phyloP scores from a whole-genome alignment of 2,797 vertebrate species.

The Phoeniculus purpureus region DNA sequence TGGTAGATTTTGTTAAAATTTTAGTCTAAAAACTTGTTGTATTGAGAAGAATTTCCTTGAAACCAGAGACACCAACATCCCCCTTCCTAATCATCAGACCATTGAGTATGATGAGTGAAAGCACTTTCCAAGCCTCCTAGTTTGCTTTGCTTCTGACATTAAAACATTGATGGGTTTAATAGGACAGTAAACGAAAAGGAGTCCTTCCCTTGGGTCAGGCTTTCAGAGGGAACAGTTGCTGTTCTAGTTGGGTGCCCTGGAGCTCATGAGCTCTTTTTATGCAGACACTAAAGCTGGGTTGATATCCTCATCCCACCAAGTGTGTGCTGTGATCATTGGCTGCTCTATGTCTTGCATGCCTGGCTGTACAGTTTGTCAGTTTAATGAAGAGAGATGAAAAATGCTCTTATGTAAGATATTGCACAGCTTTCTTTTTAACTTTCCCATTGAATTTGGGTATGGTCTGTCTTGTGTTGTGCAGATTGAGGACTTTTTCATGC shows the following conservation, averaged over 20 bases:
- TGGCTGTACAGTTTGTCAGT: background rate
- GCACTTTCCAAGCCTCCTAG: background rate
- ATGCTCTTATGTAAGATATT: background rate
- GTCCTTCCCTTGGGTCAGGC: background rate
- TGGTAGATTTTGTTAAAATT: background rate
- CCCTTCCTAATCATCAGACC: background rate
- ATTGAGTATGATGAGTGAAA: fast-evolving
- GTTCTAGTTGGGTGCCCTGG: background rate
- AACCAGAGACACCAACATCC: background rate
- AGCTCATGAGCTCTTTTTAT: background rate
- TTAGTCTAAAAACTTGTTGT: background rate
- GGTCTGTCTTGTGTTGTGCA: background rate
- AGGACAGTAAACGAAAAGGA: background rate
- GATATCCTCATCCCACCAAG: background rate
- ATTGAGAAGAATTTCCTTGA: background rate
- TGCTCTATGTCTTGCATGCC: background rate
- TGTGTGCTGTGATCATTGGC: background rate
- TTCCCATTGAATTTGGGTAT: background rate
- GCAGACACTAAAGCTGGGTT: background rate
- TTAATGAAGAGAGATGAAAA: background rate
- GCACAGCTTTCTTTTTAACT: background rate
- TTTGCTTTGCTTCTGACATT: background rate
- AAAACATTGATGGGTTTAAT: background rate
- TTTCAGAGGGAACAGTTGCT: background rate
- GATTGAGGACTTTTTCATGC: background rate